Conservation (phyloP, 2,113 vertebrate genomes). For the Phocoena sinus region DNA sequence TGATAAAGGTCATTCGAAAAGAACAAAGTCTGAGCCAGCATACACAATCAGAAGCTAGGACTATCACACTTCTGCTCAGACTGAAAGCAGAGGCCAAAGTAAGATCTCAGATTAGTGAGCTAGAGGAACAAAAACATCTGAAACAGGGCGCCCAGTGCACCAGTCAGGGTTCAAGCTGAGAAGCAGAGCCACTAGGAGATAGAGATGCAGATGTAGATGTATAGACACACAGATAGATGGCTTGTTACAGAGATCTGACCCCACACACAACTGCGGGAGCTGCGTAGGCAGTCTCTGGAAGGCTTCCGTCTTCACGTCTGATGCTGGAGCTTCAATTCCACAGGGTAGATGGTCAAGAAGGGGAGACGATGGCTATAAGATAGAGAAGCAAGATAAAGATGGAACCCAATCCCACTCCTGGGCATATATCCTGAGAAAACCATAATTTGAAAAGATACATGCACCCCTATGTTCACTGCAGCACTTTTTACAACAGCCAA, state of each 20-base stretch:
- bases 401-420: not conserved
- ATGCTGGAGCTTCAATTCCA: not conserved
- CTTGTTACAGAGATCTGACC: not conserved
- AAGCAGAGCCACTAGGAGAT: not conserved
- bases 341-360: not conserved
- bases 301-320: not conserved
- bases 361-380: not conserved
- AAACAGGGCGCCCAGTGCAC: not conserved
- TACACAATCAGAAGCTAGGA: not conserved
- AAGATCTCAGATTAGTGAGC: not conserved
- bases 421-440: not conserved
- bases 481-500: too few species aligned
- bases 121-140: not conserved
- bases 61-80: not conserved
- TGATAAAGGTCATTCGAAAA: not conserved
- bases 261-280: accelerated
- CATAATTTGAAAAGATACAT: not conserved
- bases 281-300: not conserved
- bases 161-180: not conserved
- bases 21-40: not conserved
- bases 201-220: not conserved
- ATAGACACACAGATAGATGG: not conserved
- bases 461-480: too few species aligned
- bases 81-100: not conserved
- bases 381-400: not conserved